These are phyloP conservation scores for Huso huso DNA, from an alignment of 2,797 vertebrate species.

Conservation along the genomic window DNA sequence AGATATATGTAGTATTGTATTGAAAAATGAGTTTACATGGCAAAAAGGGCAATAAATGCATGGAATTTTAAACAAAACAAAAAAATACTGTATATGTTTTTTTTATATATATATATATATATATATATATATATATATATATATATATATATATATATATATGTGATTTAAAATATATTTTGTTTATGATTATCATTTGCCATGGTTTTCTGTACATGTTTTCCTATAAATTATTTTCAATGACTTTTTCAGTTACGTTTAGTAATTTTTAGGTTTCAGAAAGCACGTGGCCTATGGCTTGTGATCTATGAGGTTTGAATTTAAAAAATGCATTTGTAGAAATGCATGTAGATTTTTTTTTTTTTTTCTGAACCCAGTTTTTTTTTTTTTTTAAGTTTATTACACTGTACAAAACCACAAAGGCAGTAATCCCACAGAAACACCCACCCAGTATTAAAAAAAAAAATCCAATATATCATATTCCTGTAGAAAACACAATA, in stretches of 20 bases:
- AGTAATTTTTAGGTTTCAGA: conserved; percentile 25
- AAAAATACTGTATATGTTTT: too few species aligned
- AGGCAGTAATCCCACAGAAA: conserved; percentile 14
- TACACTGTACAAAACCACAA: conserved; percentile 22
- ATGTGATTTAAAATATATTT: too few species aligned
- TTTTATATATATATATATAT: conserved; percentile 1
- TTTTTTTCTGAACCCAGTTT: conserved; percentile 14
- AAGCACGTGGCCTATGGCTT: conserved; percentile 42
- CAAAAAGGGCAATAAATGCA: conserved; percentile 8
- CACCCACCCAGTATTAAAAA: conserved; percentile 32
- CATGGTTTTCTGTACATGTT: conserved; percentile 11
- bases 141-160: too few species aligned
- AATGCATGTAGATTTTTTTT: conserved; percentile 16
- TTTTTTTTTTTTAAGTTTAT: neutral
- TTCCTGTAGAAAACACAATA: neutral
- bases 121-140: too few species aligned
- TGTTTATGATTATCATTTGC: neutral
- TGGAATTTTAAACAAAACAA: neutral
- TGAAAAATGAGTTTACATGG: conserved; percentile 34
- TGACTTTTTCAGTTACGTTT: too few species aligned
- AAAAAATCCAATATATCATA: conserved; percentile 10
- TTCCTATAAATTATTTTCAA: too few species aligned
- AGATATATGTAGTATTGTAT: conserved; percentile 53
- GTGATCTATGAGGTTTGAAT: conserved; percentile 33
- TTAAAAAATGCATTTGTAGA: conserved; percentile 37